Base-by-base conservation (phyloP, 1,140 invertebrate genomes). In the Chymomyza costata region DNA sequence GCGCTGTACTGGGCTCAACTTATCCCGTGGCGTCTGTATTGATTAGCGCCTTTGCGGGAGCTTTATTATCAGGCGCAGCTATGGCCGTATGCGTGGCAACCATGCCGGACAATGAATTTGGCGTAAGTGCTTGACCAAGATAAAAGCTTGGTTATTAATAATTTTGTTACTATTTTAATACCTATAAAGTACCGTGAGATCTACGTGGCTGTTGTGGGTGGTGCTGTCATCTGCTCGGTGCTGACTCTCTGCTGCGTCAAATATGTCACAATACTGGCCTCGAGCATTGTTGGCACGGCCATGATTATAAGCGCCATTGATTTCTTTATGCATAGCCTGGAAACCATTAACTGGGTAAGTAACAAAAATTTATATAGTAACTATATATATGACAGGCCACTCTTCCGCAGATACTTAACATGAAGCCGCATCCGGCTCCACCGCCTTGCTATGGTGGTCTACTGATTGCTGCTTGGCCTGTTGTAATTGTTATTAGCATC, bases 101-200 rank as follows among this genome's bases (percentile, higher is more conserved):
- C 35, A 84, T 85, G 80, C 82, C 83, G 31, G 80, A 85, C 35
- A 85, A 85, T 54, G 84, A 82, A 41, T 85, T 85, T 48, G 84
- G 84, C n/a, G 84, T 85, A 63, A 69, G 80, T 80, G n/a, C n/a
- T n/a, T 17, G 21, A 11, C 1, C 0, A 1, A 11, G 11, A 11
- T 1, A 40, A n/a, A n/a, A n/a, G n/a, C n/a, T n/a, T n/a, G n/a
- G n/a, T n/a, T n/a, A n/a, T n/a, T n/a, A 28, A 28, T 28, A 28
- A 6, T 28, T 6, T 6, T 10, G 25, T 28, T 28, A 28, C 10
- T 11, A 6, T n/a, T n/a, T n/a, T n/a, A n/a, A n/a, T n/a, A n/a
- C n/a, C 13, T 7, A 14, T 40, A 2, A 13, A 85, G 83, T 78
- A 83, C 40, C 67, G 80, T 18, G 84, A 85, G 53, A 78, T 85